A percentile compares a stretch with the other conserved stretches of the same genome.
Evolutionary conservation across 2,797 vertebrate species (phyloP).

Genomic region (Remorina albescens): DNA sequence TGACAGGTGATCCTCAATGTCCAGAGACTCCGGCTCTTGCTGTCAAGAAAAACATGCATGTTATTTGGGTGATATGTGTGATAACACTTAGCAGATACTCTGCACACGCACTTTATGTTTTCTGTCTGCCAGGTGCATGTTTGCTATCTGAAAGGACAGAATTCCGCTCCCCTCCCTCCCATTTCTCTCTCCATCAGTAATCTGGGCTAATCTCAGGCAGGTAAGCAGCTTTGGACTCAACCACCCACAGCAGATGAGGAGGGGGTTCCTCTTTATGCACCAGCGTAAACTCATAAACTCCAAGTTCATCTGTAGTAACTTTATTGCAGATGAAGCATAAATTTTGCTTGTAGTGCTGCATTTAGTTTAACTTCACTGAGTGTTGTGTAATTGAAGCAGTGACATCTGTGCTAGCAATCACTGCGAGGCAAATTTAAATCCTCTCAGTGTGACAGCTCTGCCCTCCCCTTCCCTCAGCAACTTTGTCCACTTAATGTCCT

Average conservation of each 20-base stretch:
- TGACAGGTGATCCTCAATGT: constrained; percentile 91
- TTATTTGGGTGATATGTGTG: constrained; percentile 3
- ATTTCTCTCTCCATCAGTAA: constrained; percentile 73
- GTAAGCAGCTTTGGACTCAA: constrained; percentile 83
- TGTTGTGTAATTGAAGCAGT: not conserved
- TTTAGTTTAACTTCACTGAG: not conserved
- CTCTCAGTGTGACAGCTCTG: constrained; percentile 14
- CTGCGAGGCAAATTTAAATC: constrained; percentile 30
- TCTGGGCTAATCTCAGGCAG: constrained; percentile 84
- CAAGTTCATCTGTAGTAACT: not conserved
- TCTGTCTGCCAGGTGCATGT: constrained; percentile 50
- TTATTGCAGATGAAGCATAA: not conserved
- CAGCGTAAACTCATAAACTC: constrained; percentile 35
- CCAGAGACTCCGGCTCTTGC: constrained; percentile 88
- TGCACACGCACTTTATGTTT: constrained; percentile 45
- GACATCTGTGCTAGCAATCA: not conserved
- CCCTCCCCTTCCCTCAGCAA: constrained; percentile 11
- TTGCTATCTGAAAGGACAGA: constrained; percentile 67
- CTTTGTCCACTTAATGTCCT: constrained; percentile 35
- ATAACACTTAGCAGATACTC: constrained; percentile 41
- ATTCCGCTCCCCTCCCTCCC: constrained; percentile 71
- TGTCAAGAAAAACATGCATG: constrained; percentile 44
- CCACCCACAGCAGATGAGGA: constrained; percentile 60
- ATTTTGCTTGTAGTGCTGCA: not conserved
- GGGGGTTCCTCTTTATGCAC: constrained; percentile 46